phyloP scores from a whole-genome alignment of 2,888 invertebrate genomes.

The Drosophila borealis region DNA sequence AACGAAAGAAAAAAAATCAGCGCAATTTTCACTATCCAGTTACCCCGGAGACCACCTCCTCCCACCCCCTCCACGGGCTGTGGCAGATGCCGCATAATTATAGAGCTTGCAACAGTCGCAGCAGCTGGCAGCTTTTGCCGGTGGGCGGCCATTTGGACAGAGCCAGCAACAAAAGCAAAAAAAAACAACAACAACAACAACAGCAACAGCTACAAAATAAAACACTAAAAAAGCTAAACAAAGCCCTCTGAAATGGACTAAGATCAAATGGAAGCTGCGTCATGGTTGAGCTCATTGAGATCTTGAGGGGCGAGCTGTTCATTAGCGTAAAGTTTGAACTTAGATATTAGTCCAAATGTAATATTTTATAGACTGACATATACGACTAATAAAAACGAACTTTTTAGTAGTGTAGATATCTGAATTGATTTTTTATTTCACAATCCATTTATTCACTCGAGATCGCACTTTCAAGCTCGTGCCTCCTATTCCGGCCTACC shows the following conservation, averaged over 20 bases:
- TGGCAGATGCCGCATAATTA: slow-evolving; percentile 52
- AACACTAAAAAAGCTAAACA: slow-evolving; percentile 37
- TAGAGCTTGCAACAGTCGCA: slow-evolving; percentile 28
- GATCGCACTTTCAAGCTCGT: not conserved
- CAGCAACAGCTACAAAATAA: slow-evolving; percentile 13
- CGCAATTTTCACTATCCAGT: slow-evolving; percentile 73
- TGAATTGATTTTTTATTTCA: too few species aligned
- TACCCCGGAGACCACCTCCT: slow-evolving; percentile 43
- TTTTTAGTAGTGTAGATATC: too few species aligned
- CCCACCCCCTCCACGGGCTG: not conserved
- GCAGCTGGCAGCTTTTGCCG: slow-evolving; percentile 34
- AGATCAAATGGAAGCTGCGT: slow-evolving; percentile 23
- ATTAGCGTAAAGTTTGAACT: slow-evolving; percentile 9
- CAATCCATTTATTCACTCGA: too few species aligned
- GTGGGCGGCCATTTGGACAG: slow-evolving; percentile 23
- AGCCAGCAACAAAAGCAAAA: slow-evolving; percentile 10
- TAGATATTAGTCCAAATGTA: slow-evolving; percentile 6
- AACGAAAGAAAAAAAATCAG: slow-evolving; percentile 52
- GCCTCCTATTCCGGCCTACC: not conserved
- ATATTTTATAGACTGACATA: too few species aligned
- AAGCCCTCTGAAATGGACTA: slow-evolving; percentile 24
- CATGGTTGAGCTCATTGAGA: slow-evolving; percentile 18
- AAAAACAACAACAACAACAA: slow-evolving; percentile 6
- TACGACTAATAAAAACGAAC: too few species aligned
- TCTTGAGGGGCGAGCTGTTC: slow-evolving; percentile 18